A percentile compares a stretch with the other conserved stretches of the same genome.
Conservation (phyloP, 2,888 invertebrate genomes). For the Philhelius pedissequus region DNA sequence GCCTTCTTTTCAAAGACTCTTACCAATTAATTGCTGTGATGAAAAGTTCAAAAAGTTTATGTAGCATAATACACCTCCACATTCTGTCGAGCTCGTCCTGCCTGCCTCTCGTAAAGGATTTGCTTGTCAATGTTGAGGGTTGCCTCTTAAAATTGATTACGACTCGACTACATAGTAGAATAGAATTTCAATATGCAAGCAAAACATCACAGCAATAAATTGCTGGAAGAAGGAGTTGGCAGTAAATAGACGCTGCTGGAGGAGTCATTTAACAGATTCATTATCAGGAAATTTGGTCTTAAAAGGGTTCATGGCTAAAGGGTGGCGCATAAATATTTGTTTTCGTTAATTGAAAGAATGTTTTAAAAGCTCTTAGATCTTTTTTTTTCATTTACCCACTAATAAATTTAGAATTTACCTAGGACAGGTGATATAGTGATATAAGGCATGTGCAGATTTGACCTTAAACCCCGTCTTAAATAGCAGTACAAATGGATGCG, state of each 20-base stretch:
- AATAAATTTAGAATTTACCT: too few species aligned
- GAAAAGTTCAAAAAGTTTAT: slow-evolving; percentile 64
- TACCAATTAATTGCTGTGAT: slow-evolving; percentile 68
- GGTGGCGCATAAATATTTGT: background rate
- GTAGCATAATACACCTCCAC: background rate
- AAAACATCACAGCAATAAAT: background rate
- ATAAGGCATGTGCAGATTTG: too few species aligned
- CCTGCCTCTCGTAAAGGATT: background rate
- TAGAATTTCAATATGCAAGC: slow-evolving; percentile 22
- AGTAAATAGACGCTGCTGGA: background rate
- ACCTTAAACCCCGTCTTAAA: too few species aligned
- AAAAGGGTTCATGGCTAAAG: background rate
- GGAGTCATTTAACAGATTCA: background rate
- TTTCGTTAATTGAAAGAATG: background rate
- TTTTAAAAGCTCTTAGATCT: background rate
- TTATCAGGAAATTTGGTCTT: background rate
- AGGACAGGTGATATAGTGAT: too few species aligned
- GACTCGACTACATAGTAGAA: slow-evolving; percentile 44
- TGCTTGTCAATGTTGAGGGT: slow-evolving; percentile 2
- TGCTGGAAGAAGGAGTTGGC: background rate
- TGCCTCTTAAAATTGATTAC: slow-evolving; percentile 53
- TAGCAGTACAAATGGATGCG: too few species aligned
- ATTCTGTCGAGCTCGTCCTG: background rate
- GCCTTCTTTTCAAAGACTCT: slow-evolving; percentile 65
- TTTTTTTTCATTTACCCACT: background rate